These are phyloP conservation scores for Pogonomyrmex californicus DNA, from an alignment of 1,140 invertebrate genomes.

Conservation along the genomic window DNA sequence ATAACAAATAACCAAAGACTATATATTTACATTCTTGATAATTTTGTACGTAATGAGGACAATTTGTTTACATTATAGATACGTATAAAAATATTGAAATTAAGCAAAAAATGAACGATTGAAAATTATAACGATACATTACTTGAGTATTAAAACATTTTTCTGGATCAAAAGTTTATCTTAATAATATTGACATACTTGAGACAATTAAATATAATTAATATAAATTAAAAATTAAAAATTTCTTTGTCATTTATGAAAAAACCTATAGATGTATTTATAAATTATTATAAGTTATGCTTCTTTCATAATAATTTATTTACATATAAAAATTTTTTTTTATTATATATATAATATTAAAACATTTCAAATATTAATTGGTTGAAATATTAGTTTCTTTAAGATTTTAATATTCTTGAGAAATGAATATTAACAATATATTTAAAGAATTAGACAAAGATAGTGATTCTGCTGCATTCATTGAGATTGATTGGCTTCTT, in stretches of 20 bases:
- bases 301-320: not conserved
- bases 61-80: not conserved
- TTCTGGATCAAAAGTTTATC: not conserved
- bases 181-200: not conserved
- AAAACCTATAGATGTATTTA: not conserved
- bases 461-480: not conserved
- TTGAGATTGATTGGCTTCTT: conserved; percentile 9
- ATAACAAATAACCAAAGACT: too few relatives aligned
- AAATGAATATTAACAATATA: not conserved
- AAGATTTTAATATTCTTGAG: not conserved
- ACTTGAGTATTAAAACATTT: not conserved
- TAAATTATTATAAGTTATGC: not conserved
- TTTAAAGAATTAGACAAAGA: not conserved
- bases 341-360: conserved; percentile 5
- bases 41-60: conserved; percentile 8
- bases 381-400: not conserved
- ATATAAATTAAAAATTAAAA: not conserved
- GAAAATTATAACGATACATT: not conserved
- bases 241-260: not conserved
- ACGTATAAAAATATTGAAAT: not conserved
- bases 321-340: not conserved
- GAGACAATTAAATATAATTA: not conserved
- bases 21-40: not conserved
- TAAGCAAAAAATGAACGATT: too few relatives aligned
- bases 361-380: not conserved